Evolutionary conservation across 2,888 invertebrate genomes (phyloP).

Genomic region (Coelogynopora nodosa): DNA sequence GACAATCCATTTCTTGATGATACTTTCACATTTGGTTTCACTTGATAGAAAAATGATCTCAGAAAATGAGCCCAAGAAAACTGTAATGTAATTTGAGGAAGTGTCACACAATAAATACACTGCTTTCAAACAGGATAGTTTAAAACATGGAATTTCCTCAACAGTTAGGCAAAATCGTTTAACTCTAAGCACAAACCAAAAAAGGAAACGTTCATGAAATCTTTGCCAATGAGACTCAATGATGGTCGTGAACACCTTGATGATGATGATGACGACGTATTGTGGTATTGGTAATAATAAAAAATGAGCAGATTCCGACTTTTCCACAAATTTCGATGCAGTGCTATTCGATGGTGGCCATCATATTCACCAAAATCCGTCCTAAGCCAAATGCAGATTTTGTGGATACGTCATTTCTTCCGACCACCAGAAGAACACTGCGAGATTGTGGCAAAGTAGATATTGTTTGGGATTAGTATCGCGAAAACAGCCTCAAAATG

Average conservation of each 20-base stretch:
- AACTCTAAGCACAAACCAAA: background rate
- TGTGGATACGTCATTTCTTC: conserved; percentile 29
- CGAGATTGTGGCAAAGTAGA: conserved; percentile 25
- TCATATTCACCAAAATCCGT: background rate
- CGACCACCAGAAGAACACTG: conserved; percentile 3
- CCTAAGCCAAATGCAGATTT: conserved; percentile 2
- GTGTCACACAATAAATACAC: background rate
- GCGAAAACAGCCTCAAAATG: conserved; percentile 16
- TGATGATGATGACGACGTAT: background rate
- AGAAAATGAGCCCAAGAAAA: background rate
- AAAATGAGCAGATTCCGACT: background rate
- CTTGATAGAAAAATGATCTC: background rate
- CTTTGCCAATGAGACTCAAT: background rate
- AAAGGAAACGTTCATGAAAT: background rate
- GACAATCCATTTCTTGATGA: background rate
- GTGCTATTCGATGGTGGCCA: background rate
- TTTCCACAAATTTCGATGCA: background rate
- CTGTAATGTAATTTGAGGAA: background rate
- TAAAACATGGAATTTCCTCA: background rate
- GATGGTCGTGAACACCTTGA: background rate
- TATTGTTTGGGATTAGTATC: conserved; percentile 25
- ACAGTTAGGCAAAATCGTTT: background rate
- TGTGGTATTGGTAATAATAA: background rate
- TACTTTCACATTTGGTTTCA: background rate
- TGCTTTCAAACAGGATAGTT: background rate